Conservation (phyloP, 2,888 invertebrate species). For the Pollenia griseotomentosa region DNA sequence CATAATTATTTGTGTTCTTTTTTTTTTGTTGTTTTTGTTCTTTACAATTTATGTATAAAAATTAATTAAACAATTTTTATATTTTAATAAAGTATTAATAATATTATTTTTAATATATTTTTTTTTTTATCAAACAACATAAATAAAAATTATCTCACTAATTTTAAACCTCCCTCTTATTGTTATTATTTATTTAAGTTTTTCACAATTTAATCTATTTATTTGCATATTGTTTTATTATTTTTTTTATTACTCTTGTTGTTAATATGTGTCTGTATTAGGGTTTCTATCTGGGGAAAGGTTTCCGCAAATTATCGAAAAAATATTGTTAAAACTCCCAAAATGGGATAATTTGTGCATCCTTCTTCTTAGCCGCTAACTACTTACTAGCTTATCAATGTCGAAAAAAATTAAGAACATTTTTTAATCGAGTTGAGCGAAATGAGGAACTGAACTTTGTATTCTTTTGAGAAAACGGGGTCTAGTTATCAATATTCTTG, state of each 20-base stretch:
- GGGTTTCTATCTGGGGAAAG: not conserved
- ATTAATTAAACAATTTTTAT: slow-evolving; percentile 70
- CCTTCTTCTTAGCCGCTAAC: no score
- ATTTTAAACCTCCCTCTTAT: slow-evolving; percentile 47
- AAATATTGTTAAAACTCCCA: no score
- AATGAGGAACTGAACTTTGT: no score
- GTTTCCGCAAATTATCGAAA: no score
- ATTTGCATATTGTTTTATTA: slow-evolving; percentile 67
- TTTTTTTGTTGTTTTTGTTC: not conserved
- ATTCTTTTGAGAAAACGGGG: no score
- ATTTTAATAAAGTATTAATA: slow-evolving; percentile 65
- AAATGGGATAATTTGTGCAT: no score
- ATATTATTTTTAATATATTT: slow-evolving; percentile 54
- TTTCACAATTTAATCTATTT: slow-evolving; percentile 68
- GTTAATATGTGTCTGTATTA: slow-evolving; percentile 11
- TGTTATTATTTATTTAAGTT: slow-evolving; percentile 49
- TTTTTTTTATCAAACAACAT: slow-evolving; percentile 63
- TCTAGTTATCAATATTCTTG: no score
- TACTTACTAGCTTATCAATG: no score
- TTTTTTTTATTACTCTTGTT: slow-evolving; percentile 47
- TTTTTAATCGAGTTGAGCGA: no score
- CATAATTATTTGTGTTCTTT: slow-evolving; percentile 40
- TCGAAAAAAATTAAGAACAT: no score
- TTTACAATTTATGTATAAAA: slow-evolving; percentile 64
- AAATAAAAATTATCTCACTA: slow-evolving; percentile 68